Evolutionary conservation across 2,797 vertebrate species (phyloP).

Genomic region (Lophotriccus pileatus): DNA sequence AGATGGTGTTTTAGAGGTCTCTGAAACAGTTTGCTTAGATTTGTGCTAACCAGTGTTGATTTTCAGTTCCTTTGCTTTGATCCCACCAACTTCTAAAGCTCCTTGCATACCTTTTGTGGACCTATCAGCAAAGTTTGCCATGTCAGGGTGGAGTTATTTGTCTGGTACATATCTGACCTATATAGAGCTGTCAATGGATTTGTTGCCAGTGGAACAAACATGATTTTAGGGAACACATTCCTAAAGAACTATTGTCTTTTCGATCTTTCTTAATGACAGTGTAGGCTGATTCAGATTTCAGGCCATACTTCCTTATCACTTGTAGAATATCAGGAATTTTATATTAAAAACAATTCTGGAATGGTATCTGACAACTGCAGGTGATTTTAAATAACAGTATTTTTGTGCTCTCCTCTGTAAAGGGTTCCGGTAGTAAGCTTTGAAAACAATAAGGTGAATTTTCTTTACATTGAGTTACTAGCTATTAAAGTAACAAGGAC

Average conservation of each 20-base stretch:
- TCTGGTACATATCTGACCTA: background rate
- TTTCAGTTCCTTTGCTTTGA: constrained; percentile 7
- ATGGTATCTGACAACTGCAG: background rate
- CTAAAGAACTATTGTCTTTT: background rate
- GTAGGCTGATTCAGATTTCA: background rate
- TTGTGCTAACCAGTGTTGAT: background rate
- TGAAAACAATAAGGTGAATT: background rate
- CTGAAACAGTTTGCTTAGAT: background rate
- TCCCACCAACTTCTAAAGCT: background rate
- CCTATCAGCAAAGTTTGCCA: background rate
- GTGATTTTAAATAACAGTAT: background rate
- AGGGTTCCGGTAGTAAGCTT: background rate
- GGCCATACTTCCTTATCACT: background rate
- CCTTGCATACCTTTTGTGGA: background rate
- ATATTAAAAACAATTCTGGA: background rate
- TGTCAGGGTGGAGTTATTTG: background rate
- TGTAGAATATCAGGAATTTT: background rate
- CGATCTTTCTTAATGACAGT: background rate
- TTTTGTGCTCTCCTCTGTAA: background rate
- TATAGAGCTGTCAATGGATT: background rate
- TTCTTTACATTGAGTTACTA: background rate
- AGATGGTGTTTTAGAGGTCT: background rate
- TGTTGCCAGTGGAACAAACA: background rate
- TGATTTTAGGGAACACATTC: background rate
- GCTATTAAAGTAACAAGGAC: background rate